A percentile compares a stretch with the other conserved stretches of the same genome.
Conservation (phyloP, 2,888 invertebrate genomes). For the Agriotes lineatus region DNA sequence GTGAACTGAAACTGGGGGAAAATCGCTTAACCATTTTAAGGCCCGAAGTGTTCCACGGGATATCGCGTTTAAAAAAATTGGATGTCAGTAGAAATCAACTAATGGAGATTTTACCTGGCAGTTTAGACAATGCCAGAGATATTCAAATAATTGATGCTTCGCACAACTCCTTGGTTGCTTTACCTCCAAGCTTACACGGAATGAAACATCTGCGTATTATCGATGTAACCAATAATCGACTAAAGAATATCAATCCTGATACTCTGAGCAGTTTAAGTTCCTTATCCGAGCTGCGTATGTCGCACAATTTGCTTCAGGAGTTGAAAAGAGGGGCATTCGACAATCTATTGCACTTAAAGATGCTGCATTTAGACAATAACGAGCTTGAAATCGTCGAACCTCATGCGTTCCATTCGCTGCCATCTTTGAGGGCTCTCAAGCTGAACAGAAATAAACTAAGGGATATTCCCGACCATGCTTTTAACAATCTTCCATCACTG, state of each 20-base stretch:
- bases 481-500: constrained; percentile 81
- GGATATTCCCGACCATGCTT: constrained; percentile 81
- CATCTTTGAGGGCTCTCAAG: constrained; percentile 71
- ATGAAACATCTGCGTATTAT: constrained; percentile 78
- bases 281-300: constrained; percentile 78
- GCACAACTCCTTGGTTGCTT: constrained; percentile 79
- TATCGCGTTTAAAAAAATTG: constrained; percentile 73
- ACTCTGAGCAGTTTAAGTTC: constrained; percentile 78
- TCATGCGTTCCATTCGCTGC: constrained; percentile 78
- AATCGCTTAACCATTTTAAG: constrained; percentile 81
- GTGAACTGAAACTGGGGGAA: constrained; percentile 80
- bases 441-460: constrained; percentile 80
- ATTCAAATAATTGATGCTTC: constrained; percentile 83
- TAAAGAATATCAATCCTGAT: constrained; percentile 77
- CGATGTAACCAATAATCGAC: constrained; percentile 83
- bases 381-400: constrained; percentile 81
- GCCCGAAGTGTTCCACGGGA: constrained; percentile 77
- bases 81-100: constrained; percentile 84
- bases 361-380: constrained; percentile 85
- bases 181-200: constrained; percentile 79
- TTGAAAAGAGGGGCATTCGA: constrained; percentile 79
- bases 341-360: constrained; percentile 77
- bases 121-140: constrained; percentile 74
- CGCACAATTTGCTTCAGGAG: constrained; percentile 80
- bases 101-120: constrained; percentile 74